Conservation (phyloP, 2,113 vertebrate genomes). For the Ariopsis seemanni region DNA sequence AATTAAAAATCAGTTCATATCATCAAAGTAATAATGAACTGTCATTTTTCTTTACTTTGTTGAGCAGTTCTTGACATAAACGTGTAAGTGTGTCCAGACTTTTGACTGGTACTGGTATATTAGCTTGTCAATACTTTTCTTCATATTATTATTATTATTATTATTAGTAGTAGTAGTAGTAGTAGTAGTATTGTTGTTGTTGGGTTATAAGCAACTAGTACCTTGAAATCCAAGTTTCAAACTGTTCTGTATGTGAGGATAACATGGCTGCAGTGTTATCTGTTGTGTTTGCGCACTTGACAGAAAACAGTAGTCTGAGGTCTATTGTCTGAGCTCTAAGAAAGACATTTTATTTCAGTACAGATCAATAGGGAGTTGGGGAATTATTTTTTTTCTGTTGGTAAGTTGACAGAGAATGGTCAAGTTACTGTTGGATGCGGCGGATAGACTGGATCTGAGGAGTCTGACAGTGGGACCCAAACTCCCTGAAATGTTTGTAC, state of each 20-base stretch:
- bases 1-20: no score
- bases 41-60: no score
- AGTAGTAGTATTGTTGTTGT: no score
- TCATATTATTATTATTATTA: no score
- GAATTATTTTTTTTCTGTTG: constrained; percentile 53
- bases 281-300: background rate
- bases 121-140: no score
- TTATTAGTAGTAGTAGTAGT: no score
- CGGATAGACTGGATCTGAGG: constrained; percentile 92
- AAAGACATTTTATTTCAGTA: constrained; percentile 78
- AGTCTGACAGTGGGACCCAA: constrained; percentile 88
- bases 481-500: constrained; percentile 90
- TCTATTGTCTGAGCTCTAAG: constrained; percentile 62
- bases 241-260: background rate
- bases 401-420: constrained; percentile 28
- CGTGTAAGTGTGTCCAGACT: no score
- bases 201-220: background rate
- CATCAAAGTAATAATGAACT: no score
- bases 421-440: constrained; percentile 87
- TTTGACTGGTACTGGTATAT: no score
- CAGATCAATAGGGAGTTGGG: constrained; percentile 49
- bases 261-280: background rate
- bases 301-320: constrained; percentile 47
- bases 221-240: background rate
- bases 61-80: no score